These are phyloP conservation scores for Oxyruncus cristatus DNA, from an alignment of 2,113 vertebrate species.

Conservation along the genomic window DNA sequence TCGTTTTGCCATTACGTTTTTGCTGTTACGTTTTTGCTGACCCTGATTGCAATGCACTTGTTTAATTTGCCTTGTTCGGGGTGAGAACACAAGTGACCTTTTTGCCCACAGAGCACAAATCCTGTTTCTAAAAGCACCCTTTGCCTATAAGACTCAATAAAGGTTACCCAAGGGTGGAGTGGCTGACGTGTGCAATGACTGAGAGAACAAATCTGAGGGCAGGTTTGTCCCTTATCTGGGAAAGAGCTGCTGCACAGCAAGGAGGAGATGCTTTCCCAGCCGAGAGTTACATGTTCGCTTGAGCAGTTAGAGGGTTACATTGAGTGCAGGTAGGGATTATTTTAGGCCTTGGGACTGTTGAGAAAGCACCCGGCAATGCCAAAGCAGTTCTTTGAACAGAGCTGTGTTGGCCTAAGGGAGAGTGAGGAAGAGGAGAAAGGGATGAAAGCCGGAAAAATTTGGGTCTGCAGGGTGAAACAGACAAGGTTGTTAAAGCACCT, in stretches of 20 bases:
- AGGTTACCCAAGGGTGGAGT: background rate
- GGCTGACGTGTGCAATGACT: background rate
- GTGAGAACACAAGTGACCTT: background rate
- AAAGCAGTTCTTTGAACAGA: background rate
- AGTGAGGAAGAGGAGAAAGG: background rate
- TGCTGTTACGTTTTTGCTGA: background rate
- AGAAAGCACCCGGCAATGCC: background rate
- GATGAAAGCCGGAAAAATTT: background rate
- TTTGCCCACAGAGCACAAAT: background rate
- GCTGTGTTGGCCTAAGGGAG: background rate
- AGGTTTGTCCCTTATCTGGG: background rate
- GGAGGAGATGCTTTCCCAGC: background rate
- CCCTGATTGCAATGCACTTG: background rate
- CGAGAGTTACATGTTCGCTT: background rate
- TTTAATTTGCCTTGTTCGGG: background rate
- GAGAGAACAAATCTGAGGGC: background rate
- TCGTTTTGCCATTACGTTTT: background rate
- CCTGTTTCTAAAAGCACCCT: background rate
- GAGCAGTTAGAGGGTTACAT: background rate
- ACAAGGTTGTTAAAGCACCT: background rate
- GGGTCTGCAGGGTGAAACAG: background rate
- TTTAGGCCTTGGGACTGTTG: background rate
- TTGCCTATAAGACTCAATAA: slow-evolving; percentile 1
- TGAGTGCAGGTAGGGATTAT: background rate
- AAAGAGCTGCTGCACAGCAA: background rate